A percentile compares a stretch with the other conserved stretches of the same genome.
Conservation (phyloP, 2,113 vertebrate species). For the Catharus bicknelli region DNA sequence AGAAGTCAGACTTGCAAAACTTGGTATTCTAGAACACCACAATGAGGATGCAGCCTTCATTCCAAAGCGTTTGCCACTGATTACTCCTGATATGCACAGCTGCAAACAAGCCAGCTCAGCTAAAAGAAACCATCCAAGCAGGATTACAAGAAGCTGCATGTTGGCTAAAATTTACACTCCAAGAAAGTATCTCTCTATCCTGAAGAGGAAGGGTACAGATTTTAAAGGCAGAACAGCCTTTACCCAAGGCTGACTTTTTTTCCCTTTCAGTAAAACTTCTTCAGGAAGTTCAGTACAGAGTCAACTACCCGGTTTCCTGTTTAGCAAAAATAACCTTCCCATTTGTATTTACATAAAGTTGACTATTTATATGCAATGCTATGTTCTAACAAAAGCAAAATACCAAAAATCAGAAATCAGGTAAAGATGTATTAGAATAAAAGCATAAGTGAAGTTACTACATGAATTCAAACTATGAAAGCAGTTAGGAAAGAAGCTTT, state of each 20-base stretch:
- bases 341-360: neutral
- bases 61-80: neutral
- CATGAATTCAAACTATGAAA: neutral
- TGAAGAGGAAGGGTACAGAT: neutral
- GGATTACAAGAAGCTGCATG: neutral
- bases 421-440: neutral
- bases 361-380: neutral
- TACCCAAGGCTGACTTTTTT: neutral
- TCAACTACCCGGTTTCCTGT: neutral
- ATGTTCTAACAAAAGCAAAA: neutral
- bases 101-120: neutral
- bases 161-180: neutral
- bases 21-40: neutral
- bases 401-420: neutral
- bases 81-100: neutral
- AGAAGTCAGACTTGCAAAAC: neutral
- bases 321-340: neutral
- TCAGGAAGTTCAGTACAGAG: neutral
- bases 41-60: neutral
- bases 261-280: neutral
- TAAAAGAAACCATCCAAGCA: neutral
- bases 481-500: neutral
- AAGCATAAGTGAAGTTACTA: neutral
- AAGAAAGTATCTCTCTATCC: neutral
- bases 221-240: neutral